These are phyloP conservation scores for Temnopleurus reevesii DNA, from an alignment of 53 echinoderm and acorn worm species.

Conservation along the genomic window DNA sequence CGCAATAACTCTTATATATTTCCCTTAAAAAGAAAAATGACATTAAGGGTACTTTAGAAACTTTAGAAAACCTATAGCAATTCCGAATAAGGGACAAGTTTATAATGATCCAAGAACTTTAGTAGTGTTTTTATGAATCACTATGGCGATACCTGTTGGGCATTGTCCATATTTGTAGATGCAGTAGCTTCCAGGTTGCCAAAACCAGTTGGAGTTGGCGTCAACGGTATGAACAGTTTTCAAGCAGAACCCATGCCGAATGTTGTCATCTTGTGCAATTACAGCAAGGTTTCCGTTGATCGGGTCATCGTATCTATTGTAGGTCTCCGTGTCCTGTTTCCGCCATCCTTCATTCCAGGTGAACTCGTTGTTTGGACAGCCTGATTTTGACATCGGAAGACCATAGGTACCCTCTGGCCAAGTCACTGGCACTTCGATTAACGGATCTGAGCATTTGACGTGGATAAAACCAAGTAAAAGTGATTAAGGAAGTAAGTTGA, in stretches of 20 bases:
- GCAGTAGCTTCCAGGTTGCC: slow-evolving; percentile 72
- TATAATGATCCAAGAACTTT: too few relatives aligned
- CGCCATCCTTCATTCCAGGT: slow-evolving; percentile 63
- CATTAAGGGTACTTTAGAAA: too few relatives aligned
- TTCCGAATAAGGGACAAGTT: too few relatives aligned
- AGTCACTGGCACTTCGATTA: slow-evolving; percentile 56
- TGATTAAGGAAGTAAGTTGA: too few relatives aligned
- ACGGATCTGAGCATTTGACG: too few relatives aligned
- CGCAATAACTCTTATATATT: too few relatives aligned
- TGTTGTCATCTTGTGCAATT: slow-evolving; percentile 30
- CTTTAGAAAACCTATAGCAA: too few relatives aligned
- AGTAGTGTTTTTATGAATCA: too few relatives aligned
- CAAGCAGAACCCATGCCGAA: slow-evolving; percentile 68
- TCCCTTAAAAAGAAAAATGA: too few relatives aligned
- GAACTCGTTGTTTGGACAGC: slow-evolving; percentile 62
- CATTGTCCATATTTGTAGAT: slow-evolving; percentile 62
- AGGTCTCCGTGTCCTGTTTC: slow-evolving; percentile 69
- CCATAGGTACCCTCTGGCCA: slow-evolving; percentile 72
- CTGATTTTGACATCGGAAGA: slow-evolving; percentile 15
- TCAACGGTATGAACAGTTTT: slow-evolving; percentile 47
- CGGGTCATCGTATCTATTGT: slow-evolving; percentile 52
- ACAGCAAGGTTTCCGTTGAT: slow-evolving; percentile 17
- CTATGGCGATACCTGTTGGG: slow-evolving; percentile 37
- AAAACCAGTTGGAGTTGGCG: slow-evolving; percentile 31
- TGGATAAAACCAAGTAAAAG: too few relatives aligned